Evolutionary conservation across 1,140 invertebrate species (phyloP).

Genomic region (Bombus consobrinus): DNA sequence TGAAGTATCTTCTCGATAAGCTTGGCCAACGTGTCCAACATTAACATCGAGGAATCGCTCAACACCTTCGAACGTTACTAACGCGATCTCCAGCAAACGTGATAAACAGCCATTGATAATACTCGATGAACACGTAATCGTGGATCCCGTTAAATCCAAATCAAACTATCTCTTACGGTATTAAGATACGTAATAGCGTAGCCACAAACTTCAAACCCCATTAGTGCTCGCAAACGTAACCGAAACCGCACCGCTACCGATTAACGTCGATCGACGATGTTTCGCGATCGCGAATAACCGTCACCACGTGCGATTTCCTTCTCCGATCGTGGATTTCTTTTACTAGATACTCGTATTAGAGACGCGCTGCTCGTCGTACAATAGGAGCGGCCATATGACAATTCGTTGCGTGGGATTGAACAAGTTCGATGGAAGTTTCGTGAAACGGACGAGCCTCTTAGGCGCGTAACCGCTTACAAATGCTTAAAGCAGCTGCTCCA

Average conservation of each 20-base stretch:
- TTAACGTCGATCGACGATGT: not conserved
- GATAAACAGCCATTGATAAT: not conserved
- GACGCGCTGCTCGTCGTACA: no score
- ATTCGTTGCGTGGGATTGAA: constrained; percentile 34
- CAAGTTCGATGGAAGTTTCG: constrained; percentile 38
- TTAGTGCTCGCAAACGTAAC: not conserved
- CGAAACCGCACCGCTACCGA: not conserved
- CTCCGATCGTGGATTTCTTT: no score
- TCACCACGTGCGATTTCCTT: not conserved
- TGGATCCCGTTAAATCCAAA: not conserved
- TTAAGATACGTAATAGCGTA: constrained; percentile 3
- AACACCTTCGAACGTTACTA: not conserved
- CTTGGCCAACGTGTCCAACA: not conserved
- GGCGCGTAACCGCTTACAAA: constrained; percentile 29
- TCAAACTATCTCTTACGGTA: not conserved
- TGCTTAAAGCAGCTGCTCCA: constrained; percentile 46
- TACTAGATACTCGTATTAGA: no score
- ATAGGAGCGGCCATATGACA: not conserved
- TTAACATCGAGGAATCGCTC: not conserved
- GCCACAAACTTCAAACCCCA: not conserved
- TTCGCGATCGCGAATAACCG: not conserved
- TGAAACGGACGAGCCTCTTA: constrained; percentile 15
- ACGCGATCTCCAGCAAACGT: not conserved
- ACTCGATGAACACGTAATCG: not conserved
- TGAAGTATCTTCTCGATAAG: not conserved